Evolutionary conservation across 2,888 invertebrate genomes (phyloP).

Genomic region (Taphrorychus bicolor): DNA sequence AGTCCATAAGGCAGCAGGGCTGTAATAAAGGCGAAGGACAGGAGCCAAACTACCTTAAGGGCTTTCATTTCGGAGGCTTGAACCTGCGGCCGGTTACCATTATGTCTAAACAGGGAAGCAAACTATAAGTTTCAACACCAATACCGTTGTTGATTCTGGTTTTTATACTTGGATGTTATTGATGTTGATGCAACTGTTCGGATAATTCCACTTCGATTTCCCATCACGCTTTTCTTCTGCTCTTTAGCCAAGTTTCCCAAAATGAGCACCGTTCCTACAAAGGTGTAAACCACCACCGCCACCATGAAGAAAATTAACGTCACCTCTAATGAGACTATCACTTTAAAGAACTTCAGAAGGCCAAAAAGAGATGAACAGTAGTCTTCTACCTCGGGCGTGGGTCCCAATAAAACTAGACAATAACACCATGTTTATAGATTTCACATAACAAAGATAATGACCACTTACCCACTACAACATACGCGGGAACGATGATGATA

Average conservation of each 20-base stretch:
- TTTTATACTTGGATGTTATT: too few relatives aligned
- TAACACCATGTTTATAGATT: too few relatives aligned
- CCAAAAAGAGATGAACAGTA: not conserved
- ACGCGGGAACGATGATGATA: not conserved
- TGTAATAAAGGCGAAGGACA: conserved; percentile 17
- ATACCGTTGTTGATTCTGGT: too few relatives aligned
- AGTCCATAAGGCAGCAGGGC: conserved; percentile 2
- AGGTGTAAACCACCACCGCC: not conserved
- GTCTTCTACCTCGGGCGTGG: not conserved
- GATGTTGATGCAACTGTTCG: not conserved
- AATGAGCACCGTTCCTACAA: not conserved
- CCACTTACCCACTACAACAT: not conserved
- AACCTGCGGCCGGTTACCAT: not conserved
- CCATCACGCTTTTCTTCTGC: not conserved
- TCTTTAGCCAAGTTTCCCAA: not conserved
- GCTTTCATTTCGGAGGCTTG: conserved; percentile 1
- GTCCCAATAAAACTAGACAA: not conserved
- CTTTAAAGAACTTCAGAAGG: not conserved
- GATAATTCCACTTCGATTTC: not conserved
- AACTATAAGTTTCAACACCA: too few relatives aligned
- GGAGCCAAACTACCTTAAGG: conserved; percentile 11
- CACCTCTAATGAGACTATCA: not conserved
- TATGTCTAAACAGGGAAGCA: too few relatives aligned
- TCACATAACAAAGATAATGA: too few relatives aligned
- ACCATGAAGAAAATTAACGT: not conserved